Percentiles rank a stretch among this genome's conserved stretches.
These are phyloP conservation scores for Limnephilus rhombicus DNA, from an alignment of 2,888 invertebrate species.

Conservation along the genomic window DNA sequence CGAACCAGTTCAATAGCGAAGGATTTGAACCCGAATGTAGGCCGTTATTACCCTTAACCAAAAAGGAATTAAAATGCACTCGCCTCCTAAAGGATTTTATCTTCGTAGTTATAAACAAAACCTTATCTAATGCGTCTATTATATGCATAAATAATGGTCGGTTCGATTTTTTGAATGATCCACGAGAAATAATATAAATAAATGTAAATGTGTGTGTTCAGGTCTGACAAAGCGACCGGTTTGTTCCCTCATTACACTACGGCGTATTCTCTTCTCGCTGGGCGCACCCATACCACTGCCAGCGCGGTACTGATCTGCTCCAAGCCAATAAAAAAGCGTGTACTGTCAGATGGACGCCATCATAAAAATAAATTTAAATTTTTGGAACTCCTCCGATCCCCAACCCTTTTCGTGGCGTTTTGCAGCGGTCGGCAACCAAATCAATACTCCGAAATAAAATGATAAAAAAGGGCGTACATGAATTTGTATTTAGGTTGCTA, in stretches of 20 bases:
- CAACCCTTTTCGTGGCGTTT: constrained; percentile 58
- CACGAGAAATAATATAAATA: constrained; percentile 37
- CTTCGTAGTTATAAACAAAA: constrained; percentile 30
- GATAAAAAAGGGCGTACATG: no score
- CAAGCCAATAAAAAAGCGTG: constrained; percentile 64
- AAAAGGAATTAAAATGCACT: background rate
- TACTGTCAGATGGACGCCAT: constrained; percentile 64
- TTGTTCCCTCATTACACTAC: constrained; percentile 51
- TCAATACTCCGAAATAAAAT: background rate
- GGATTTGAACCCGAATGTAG: background rate
- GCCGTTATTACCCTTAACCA: constrained; percentile 7
- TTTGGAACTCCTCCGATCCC: constrained; percentile 60
- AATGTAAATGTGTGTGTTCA: constrained; percentile 39
- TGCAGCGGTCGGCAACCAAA: constrained; percentile 3
- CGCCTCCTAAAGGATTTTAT: constrained; percentile 11
- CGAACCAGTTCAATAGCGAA: constrained; percentile 31
- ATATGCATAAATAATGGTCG: constrained; percentile 54
- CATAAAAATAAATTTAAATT: constrained; percentile 66
- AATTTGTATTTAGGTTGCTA: no score
- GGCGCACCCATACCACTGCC: constrained; percentile 4
- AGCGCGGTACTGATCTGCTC: constrained; percentile 45
- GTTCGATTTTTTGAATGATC: constrained; percentile 55
- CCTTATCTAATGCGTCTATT: constrained; percentile 51
- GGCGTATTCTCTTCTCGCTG: constrained; percentile 7
- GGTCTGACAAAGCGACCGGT: constrained; percentile 55